Percentiles rank a stretch among this genome's conserved stretches.
phyloP scores from a whole-genome alignment of 2,888 invertebrate species.

The Prosapia bicincta region DNA sequence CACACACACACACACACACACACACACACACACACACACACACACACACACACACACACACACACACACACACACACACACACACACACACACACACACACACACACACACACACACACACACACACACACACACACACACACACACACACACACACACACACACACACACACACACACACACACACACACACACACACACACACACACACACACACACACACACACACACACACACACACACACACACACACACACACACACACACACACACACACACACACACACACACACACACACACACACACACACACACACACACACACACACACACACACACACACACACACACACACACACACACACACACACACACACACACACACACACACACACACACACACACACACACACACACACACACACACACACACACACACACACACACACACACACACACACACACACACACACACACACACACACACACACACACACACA shows the following conservation, averaged over 20 bases:
- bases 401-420: neutral
- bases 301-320: neutral
- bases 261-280: slow-evolving; percentile 1
- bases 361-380: neutral
- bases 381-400: neutral
- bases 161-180: neutral
- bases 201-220: neutral
- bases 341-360: neutral
- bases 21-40: too few relatives aligned
- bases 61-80: too few relatives aligned
- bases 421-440: neutral
- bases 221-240: neutral
- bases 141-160: too few relatives aligned
- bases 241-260: slow-evolving; percentile 1
- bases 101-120: too few relatives aligned
- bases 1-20: too few relatives aligned
- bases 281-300: neutral
- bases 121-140: too few relatives aligned
- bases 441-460: neutral
- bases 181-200: neutral
- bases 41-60: too few relatives aligned
- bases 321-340: neutral
- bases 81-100: too few relatives aligned
- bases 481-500: neutral
- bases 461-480: neutral